Evolutionary conservation across 2,113 vertebrate species (phyloP), one percentile per base, ranked within the genome.

Genomic region (Phylloscopus whistleri): DNA sequence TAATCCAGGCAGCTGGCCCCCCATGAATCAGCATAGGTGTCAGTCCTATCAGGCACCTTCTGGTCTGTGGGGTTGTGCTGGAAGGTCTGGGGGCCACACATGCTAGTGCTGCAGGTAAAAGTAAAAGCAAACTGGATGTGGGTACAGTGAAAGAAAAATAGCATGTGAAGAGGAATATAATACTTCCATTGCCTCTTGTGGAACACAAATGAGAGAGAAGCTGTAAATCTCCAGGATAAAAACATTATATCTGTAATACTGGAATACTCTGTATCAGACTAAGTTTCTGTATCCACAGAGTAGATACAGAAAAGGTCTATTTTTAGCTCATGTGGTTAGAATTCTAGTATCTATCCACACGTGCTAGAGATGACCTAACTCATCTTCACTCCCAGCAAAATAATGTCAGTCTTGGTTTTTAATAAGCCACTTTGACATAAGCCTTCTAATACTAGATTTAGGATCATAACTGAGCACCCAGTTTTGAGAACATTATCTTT

Each of bases 71-170:
- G 17, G 31, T 11, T 56, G 24, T 56, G 72, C 41, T 56, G 31
- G n/a, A 74, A 13, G 13, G 8, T 20, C 41, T 26, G 28, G 16
- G 19, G n/a, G 14, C 10, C 1, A 4, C 31, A 5, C 0, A 2
- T 91, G 43, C 30, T 41, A 20, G 33, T 1, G 11, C 21, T 64
- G 67, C 7, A 44, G 19, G 13, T 31, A 44, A 52, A 80, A 73
- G 30, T 49, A 30, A 84, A 82, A 89, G 33, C 53, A 60, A 72
- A 21, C 11, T 27, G 26, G 15, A 18, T 7, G 53, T 75, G 4
- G 3, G 12, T 78, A 30, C 6, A 30, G 46, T 68, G 48, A 46
- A 59, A 73, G 5, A 28, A 76, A 52, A 76, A 11, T 9, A 33
- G 11, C 9, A 1, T 27, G 14, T 37, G 24, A 92, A 62, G 43